Conservation (phyloP, 2,113 vertebrate genomes). For the Eurypyga helias region DNA sequence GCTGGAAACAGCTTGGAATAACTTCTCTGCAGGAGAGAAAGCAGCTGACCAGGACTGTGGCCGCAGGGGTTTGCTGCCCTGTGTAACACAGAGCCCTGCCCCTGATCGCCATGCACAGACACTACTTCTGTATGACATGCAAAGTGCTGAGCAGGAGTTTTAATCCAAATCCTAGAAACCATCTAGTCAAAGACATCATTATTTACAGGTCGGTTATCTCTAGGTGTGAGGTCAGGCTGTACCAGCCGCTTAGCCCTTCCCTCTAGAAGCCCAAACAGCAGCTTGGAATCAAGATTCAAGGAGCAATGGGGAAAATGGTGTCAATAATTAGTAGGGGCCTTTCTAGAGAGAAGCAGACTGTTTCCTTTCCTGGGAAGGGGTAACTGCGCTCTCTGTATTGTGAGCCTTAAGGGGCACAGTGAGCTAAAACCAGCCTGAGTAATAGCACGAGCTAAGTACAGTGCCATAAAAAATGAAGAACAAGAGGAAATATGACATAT, state of each 20-base stretch:
- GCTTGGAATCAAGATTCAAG: not conserved
- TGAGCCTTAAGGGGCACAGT: not conserved
- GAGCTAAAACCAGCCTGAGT: not conserved
- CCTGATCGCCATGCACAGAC: too few species aligned
- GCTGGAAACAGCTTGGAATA: not conserved
- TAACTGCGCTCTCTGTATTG: not conserved
- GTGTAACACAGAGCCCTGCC: not conserved
- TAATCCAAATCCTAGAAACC: not conserved
- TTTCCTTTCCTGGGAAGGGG: not conserved
- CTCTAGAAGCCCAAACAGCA: not conserved
- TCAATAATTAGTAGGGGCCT: not conserved
- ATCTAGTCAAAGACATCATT: not conserved
- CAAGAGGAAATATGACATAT: slow-evolving; percentile 17
- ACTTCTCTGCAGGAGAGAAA: not conserved
- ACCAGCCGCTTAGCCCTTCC: not conserved
- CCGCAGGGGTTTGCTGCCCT: not conserved
- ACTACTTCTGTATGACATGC: rapidly evolving
- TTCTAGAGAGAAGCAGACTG: not conserved
- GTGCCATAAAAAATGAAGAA: not conserved
- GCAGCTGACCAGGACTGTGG: not conserved
- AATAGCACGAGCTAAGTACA: not conserved
- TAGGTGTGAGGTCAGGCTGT: not conserved
- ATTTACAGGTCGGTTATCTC: not conserved
- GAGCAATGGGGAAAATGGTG: not conserved
- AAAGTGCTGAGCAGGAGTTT: rapidly evolving